A percentile compares a stretch with the other conserved stretches of the same genome.
Conservation (phyloP, 2,797 vertebrate species). For the Sebastes paucispinis region DNA sequence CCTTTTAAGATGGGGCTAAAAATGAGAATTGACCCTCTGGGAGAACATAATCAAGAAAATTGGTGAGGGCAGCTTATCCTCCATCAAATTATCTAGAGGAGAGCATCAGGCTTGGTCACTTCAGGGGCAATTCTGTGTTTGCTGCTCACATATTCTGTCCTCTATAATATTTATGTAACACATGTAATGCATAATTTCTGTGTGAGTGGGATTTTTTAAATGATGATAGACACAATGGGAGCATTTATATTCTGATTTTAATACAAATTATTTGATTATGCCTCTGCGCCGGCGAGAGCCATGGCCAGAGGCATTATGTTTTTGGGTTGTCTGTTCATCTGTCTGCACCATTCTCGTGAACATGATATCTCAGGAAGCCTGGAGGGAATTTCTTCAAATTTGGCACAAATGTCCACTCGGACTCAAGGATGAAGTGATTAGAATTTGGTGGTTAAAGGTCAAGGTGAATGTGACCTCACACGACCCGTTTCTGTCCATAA, state of each 20-base stretch:
- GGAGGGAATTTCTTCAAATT: no score
- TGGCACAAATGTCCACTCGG: no score
- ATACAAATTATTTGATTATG: neutral
- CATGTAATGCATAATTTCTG: neutral
- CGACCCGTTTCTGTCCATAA: no score
- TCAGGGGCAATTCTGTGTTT: neutral
- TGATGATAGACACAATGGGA: neutral
- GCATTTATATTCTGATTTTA: neutral
- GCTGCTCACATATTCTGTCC: neutral
- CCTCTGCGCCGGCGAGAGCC: no score
- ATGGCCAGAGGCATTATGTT: no score
- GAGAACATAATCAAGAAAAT: slow-evolving; percentile 47
- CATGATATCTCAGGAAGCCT: no score
- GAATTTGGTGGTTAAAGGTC: no score
- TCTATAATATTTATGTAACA: neutral
- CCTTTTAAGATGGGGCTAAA: neutral
- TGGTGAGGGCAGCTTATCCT: slow-evolving; percentile 42
- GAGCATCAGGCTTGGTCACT: neutral
- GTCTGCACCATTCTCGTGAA: no score
- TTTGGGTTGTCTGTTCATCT: no score
- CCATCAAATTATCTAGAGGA: slow-evolving; percentile 32
- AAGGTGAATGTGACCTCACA: no score
- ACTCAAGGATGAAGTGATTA: no score
- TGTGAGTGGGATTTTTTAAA: neutral
- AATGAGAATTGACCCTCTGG: neutral